These are phyloP conservation scores for Monochamus saltuarius DNA, from an alignment of 1,140 invertebrate species.

Conservation along the genomic window DNA sequence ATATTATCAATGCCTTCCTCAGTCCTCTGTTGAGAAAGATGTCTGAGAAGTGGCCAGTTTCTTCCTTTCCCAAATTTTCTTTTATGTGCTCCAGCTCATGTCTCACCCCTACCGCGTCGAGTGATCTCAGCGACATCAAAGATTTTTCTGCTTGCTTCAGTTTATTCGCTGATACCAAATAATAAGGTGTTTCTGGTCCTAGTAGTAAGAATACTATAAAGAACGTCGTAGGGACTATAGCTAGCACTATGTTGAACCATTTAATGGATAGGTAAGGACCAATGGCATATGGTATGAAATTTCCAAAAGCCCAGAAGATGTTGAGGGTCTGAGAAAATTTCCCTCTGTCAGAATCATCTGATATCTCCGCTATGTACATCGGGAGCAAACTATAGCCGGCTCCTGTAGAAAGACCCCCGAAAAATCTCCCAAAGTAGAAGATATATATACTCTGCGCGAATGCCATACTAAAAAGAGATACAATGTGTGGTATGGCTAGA, in stretches of 20 bases:
- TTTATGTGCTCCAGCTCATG: conserved; percentile 56
- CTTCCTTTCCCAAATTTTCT: conserved; percentile 8
- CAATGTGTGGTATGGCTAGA: conserved; percentile 57
- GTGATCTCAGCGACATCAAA: conserved; percentile 63
- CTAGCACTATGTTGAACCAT: conserved; percentile 55
- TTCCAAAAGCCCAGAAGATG: conserved; percentile 34
- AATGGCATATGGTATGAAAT: conserved; percentile 34
- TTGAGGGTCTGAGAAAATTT: conserved; percentile 27
- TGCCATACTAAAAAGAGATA: conserved; percentile 67
- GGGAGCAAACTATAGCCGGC: conserved; percentile 64
- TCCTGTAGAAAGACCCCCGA: conserved; percentile 66
- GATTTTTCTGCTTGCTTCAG: conserved; percentile 61
- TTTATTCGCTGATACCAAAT: conserved; percentile 61
- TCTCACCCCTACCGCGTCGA: conserved; percentile 55
- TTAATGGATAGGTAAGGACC: conserved; percentile 39
- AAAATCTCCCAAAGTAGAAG: conserved; percentile 57
- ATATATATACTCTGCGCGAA: conserved; percentile 53
- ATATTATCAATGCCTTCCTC: conserved; percentile 67
- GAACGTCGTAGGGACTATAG: conserved; percentile 54
- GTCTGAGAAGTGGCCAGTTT: conserved; percentile 19
- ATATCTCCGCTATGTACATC: conserved; percentile 67
- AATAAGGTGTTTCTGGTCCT: conserved; percentile 76
- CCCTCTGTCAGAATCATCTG: conserved; percentile 67
- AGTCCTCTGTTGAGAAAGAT: conserved; percentile 56
- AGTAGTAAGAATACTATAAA: conserved; percentile 54